phyloP scores from a whole-genome alignment of 2,888 invertebrate genomes.

The Chrysolina haemoptera region DNA sequence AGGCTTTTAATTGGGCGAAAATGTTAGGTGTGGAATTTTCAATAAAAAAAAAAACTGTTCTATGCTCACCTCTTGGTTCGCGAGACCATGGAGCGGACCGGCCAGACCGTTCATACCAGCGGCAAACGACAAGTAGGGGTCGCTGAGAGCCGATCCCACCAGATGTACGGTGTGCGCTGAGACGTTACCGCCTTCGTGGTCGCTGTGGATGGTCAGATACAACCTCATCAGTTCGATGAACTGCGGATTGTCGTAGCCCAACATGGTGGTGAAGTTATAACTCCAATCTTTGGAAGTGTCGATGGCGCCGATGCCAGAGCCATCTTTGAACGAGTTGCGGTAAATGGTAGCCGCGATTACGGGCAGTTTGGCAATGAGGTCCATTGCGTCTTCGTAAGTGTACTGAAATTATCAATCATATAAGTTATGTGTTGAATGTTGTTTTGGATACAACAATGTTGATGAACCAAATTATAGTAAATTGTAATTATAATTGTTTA shows the following conservation, averaged over 20 bases:
- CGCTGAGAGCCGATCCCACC: slow-evolving; percentile 94
- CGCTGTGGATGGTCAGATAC: slow-evolving; percentile 95
- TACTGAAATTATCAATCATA: slow-evolving; percentile 67
- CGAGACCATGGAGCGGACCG: slow-evolving; percentile 95
- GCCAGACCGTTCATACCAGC: slow-evolving; percentile 96
- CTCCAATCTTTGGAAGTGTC: slow-evolving; percentile 94
- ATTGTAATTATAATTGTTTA: too few relatives aligned
- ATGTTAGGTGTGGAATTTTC: too few relatives aligned
- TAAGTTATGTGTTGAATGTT: too few relatives aligned
- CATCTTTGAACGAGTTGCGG: slow-evolving; percentile 88
- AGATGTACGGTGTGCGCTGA: slow-evolving; percentile 95
- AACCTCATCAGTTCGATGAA: slow-evolving; percentile 94
- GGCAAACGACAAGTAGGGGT: slow-evolving; percentile 93
- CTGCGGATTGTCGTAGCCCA: slow-evolving; percentile 87
- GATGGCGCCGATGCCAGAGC: slow-evolving; percentile 89
- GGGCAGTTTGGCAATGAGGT: slow-evolving; percentile 94
- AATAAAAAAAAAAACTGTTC: too few relatives aligned
- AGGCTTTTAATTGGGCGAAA: too few relatives aligned
- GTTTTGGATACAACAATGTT: too few relatives aligned
- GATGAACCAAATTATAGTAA: too few relatives aligned
- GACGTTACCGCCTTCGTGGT: slow-evolving; percentile 97
- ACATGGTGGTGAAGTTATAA: slow-evolving; percentile 91
- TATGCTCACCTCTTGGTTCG: slow-evolving; percentile 86
- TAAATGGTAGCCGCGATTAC: slow-evolving; percentile 96
- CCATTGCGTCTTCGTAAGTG: slow-evolving; percentile 94